Base-by-base conservation (phyloP, 92 coral and sea anemone genomes). In the Actinostola sp. region DNA sequence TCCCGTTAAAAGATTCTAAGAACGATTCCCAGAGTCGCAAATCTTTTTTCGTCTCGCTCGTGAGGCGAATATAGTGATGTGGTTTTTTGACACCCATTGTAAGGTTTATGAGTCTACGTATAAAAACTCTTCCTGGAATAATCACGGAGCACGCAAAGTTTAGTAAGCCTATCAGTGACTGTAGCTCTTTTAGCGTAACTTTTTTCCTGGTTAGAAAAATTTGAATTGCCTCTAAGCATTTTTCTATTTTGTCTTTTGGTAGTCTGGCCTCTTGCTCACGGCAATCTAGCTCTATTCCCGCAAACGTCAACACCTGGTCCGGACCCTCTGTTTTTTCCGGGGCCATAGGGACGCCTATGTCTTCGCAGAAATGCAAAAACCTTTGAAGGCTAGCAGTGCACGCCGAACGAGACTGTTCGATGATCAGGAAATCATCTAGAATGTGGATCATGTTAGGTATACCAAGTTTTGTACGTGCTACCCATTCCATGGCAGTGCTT, bases 291-390 rank as follows among this genome's bases (percentile, higher is more conserved):
- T 86, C 92, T 21, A 86, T 86, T n/a, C 84, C 84, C 1, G 84
- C 91, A 75, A 80, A 86, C 16, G 71, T 27, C 39, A 86, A 48
- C 28, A 61, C 61, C 23, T 38, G 71, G 39, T 62, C 42, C 31
- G 91, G 86, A 16, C 91, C 86, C 25, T 73, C 81, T 17, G 91
- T 86, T 50, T 79, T 72, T 28, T 79, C 82, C 8, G 78, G 90
- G 7, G 86, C 90, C 82, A 85, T 79, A 32, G 85, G 83, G 19
- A 86, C 73, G 26, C 79, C 86, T 10, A 86, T 55, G 32, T 74
- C 53, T 3, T 54, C 67, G 59, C 90, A 86, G 19, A 67, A 44
- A 27, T 55, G 38, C 8, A 85, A 66, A 73, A 85, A 85, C 50
- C 66, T 42, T 14, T 48, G 27, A 41, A 75, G 67, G 27, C 60